Evolutionary conservation across 2,888 invertebrate species (phyloP), one percentile per base, ranked within the genome.

Genomic region (Drosophila barbarae): DNA sequence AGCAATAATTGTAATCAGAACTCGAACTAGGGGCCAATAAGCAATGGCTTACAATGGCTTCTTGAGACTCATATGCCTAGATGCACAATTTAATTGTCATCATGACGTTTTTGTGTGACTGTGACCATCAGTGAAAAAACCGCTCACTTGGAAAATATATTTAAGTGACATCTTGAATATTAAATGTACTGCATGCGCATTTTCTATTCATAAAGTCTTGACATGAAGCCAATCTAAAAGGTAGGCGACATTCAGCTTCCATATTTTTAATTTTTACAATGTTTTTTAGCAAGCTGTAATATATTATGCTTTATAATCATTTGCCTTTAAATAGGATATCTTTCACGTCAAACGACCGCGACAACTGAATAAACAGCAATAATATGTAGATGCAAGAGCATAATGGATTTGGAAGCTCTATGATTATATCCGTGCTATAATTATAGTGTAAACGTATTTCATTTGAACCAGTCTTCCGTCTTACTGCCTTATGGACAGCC

Each of bases 391-490:
- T 30, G 13, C 30, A 30, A 30, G 5, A 46, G 1, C 18, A 46
- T 46, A 46, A 21, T 46, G 46, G 30, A 30, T 46, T 46, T 46
- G 18, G 13, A 30, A 13, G 30, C 46, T 30, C 18, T 30, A 18
- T 46, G 13, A 46, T 30, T 30, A 30, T 30, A 46, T 13, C 18
- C 30, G 18, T 30, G 8, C 12, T 30, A 18, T 46, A 46, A 32
- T 46, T 46, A 46, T 30, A 46, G 18, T 18, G 30, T 12, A 30
- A 46, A 12, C 44, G 12, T 30, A 30, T 13, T 46, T 46, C 13
- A 28, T 46, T 46, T 46, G 13, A 46, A 30, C 46, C 46, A 18
- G 46, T 46, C 46, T 32, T 47, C 32, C 32, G 46, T 13, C 18
- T 46, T 30, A 18, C 18, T 30, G 18, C 13, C 13, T 18, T 30